These are phyloP conservation scores for Brachycybe producta DNA, from an alignment of 2,888 invertebrate species.

Conservation along the genomic window DNA sequence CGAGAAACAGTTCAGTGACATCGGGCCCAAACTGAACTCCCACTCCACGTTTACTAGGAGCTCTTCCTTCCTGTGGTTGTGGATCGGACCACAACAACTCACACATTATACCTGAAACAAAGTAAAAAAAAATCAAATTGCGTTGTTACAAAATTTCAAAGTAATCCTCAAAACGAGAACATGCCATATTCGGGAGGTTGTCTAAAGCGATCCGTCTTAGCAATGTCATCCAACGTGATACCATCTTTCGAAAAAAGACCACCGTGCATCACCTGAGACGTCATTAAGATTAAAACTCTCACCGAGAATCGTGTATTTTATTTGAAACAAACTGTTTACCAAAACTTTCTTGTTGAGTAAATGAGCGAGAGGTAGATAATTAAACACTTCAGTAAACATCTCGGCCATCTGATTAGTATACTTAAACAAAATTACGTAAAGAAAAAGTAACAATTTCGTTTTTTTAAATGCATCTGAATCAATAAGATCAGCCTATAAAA, in stretches of 20 bases:
- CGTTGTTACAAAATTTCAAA: neutral
- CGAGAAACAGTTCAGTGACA: constrained; percentile 74
- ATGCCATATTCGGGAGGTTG: constrained; percentile 92
- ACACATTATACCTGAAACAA: constrained; percentile 70
- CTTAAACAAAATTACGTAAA: constrained; percentile 26
- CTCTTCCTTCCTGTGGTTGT: constrained; percentile 71
- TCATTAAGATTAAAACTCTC: neutral
- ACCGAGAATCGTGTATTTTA: neutral
- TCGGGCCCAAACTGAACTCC: constrained; percentile 99
- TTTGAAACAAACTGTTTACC: constrained; percentile 36
- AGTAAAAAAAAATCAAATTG: neutral
- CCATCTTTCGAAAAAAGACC: constrained; percentile 89
- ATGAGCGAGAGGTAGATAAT: constrained; percentile 91
- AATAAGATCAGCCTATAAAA: constrained; percentile 26
- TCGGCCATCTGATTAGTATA: constrained; percentile 87
- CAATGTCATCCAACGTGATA: constrained; percentile 84
- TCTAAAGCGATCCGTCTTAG: constrained; percentile 74
- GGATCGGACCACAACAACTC: constrained; percentile 98
- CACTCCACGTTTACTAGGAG: constrained; percentile 91
- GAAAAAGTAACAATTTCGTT: neutral
- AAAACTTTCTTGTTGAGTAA: constrained; percentile 74
- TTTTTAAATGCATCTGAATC: neutral
- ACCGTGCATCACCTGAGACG: constrained; percentile 81
- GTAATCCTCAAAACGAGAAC: too few species aligned
- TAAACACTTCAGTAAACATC: constrained; percentile 96